Conservation (phyloP, 2,797 vertebrate genomes). For the Ispidina picta region DNA sequence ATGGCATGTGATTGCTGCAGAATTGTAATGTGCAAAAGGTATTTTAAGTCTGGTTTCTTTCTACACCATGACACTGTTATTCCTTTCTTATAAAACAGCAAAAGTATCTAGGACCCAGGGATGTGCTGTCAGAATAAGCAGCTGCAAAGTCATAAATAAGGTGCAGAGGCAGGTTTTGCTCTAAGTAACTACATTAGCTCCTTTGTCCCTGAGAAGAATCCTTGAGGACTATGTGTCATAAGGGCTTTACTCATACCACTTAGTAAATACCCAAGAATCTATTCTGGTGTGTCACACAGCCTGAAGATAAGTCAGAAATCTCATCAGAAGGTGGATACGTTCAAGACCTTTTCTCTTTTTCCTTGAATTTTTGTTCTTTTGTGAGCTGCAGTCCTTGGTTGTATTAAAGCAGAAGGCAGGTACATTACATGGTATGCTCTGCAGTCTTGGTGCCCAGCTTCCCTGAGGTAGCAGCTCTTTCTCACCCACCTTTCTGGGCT, state of each 20-base stretch:
- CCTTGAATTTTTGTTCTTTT: neutral
- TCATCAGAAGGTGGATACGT: neutral
- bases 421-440: fast-evolving
- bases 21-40: neutral
- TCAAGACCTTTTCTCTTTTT: neutral
- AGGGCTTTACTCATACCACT: neutral
- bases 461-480: neutral
- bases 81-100: neutral
- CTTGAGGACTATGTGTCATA: neutral
- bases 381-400: neutral
- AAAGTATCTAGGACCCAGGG: neutral
- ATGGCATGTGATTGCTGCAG: neutral
- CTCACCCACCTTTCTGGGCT: neutral
- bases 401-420: neutral
- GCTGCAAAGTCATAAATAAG: neutral
- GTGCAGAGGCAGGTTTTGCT: neutral
- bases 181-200: neutral
- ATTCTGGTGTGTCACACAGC: neutral
- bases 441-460: neutral
- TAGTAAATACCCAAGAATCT: neutral
- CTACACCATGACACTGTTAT: neutral
- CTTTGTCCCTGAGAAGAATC: neutral
- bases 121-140: neutral
- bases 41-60: neutral
- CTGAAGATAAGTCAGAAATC: neutral